Conservation (phyloP, 2,113 vertebrate genomes). For the Psittacula cyanocephala region DNA sequence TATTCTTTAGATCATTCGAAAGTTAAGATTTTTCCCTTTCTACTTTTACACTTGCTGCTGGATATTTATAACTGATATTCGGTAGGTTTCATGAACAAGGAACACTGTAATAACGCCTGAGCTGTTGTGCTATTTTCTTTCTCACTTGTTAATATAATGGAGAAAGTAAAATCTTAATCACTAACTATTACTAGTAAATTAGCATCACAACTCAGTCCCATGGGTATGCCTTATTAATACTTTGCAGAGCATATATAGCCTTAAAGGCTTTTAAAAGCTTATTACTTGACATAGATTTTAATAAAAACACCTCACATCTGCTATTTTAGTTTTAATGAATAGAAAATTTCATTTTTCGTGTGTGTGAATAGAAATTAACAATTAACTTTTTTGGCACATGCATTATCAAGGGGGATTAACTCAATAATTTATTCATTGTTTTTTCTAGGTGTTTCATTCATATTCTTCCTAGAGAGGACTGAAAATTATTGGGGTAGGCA, state of each 20-base stretch:
- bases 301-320: constrained; percentile 2
- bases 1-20: neutral
- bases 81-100: constrained; percentile 23
- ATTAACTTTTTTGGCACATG: neutral
- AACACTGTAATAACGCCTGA: neutral
- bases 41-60: neutral
- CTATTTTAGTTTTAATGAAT: constrained; percentile 21
- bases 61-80: constrained; percentile 3
- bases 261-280: neutral
- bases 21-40: neutral
- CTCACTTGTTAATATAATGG: constrained; percentile 12
- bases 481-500: neutral
- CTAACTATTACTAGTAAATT: neutral
- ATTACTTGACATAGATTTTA: neutral
- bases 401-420: constrained; percentile 11
- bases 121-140: neutral
- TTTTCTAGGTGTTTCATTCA: constrained; percentile 44
- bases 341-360: neutral
- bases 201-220: neutral
- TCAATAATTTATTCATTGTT: constrained; percentile 19
- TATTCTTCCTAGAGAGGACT: neutral
- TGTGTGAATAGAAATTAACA: constrained; percentile 26
- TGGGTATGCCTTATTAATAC: neutral
- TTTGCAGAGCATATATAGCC: neutral
- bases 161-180: constrained; percentile 22